phyloP scores from a whole-genome alignment of 2,888 invertebrate species.

The Corythucha ciliata region DNA sequence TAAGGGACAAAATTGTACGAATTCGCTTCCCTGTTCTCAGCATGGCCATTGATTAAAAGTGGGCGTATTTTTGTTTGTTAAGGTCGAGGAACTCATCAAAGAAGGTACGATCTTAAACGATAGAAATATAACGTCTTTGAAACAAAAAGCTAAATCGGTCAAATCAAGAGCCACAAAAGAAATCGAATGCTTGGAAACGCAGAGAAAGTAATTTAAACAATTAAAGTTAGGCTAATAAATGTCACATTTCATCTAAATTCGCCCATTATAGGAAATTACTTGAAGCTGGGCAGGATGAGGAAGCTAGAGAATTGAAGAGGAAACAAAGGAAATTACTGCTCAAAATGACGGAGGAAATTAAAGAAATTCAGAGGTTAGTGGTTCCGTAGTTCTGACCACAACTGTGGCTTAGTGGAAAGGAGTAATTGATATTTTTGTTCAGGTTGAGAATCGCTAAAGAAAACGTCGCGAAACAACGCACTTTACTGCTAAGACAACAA shows the following conservation, averaged over 20 bases:
- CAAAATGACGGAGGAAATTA: conserved; percentile 56
- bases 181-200: conserved; percentile 55
- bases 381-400: too few species aligned
- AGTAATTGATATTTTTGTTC: too few species aligned
- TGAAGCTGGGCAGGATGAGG: conserved; percentile 48
- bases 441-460: conserved; percentile 49
- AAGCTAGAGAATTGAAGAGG: conserved; percentile 53
- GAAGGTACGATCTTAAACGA: conserved; percentile 58
- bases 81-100: conserved; percentile 54
- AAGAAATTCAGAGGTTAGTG: conserved; percentile 45
- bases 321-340: conserved; percentile 57
- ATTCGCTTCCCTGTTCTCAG: background rate
- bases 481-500: conserved; percentile 46
- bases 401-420: too few species aligned
- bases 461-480: conserved; percentile 47
- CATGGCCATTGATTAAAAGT: background rate
- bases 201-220: conserved; percentile 48
- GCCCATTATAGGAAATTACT: conserved; percentile 45
- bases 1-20: too few species aligned
- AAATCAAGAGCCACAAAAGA: conserved; percentile 57
- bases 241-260: too few species aligned
- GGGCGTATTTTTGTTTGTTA: conserved; percentile 5
- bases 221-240: too few species aligned
- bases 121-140: conserved; percentile 54
- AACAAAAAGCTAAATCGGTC: conserved; percentile 56